phyloP scores from a whole-genome alignment of 2,888 invertebrate species.

The Drosophila ustulata region DNA sequence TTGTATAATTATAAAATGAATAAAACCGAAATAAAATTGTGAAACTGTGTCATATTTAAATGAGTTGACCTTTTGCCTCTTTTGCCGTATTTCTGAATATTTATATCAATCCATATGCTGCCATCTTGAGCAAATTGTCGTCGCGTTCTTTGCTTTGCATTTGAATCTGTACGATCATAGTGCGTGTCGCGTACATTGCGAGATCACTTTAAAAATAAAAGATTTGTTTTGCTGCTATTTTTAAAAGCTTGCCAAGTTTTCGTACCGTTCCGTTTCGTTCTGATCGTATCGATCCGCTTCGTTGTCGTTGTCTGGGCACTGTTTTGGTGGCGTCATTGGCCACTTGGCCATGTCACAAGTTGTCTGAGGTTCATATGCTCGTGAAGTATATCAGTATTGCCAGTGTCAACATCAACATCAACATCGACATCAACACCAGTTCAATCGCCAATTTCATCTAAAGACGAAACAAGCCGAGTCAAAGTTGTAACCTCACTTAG shows the following conservation, averaged over 20 bases:
- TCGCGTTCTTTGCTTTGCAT: conserved; percentile 37
- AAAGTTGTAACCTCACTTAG: conserved; percentile 14
- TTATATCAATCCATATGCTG: conserved; percentile 15
- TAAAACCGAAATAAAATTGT: neutral
- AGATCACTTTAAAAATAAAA: conserved; percentile 80
- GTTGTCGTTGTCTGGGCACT: conserved; percentile 26
- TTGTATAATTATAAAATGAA: conserved; percentile 5
- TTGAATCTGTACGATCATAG: conserved; percentile 26
- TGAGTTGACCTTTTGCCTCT: conserved; percentile 4
- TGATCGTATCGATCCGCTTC: conserved; percentile 27
- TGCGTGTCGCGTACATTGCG: conserved; percentile 59
- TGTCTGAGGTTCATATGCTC: conserved; percentile 63
- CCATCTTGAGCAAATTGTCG: conserved; percentile 59
- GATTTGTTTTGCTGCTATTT: conserved; percentile 80
- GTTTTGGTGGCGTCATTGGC: conserved; percentile 61
- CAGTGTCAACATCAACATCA: conserved; percentile 4
- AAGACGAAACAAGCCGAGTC: conserved; percentile 16
- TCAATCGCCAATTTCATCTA: neutral
- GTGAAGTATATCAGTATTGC: conserved; percentile 54
- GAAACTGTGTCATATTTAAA: neutral
- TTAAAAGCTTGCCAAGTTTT: conserved; percentile 77
- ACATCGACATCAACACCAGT: neutral
- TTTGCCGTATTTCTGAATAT: neutral
- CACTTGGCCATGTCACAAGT: conserved; percentile 56
- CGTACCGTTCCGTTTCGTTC: conserved; percentile 59